Base-by-base conservation (phyloP, 2,888 invertebrate genomes). In the Drosophila gaucha region DNA sequence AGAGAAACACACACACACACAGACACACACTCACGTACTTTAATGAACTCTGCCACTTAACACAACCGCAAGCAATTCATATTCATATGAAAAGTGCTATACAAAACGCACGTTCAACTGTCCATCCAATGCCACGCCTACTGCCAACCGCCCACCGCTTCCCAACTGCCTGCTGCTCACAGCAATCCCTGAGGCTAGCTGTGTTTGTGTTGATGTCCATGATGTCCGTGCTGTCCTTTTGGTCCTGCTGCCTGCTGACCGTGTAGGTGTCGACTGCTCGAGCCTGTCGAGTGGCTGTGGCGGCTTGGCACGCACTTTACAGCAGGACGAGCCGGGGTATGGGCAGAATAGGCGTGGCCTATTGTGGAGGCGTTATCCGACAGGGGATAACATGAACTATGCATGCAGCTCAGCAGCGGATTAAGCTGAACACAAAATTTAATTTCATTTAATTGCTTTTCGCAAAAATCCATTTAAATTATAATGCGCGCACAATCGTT, bases 401-500 rank as follows among this genome's bases (percentile, higher is more conserved):
- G 85, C 83, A 74, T 76, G 82, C 83, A 77, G 82, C 83, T 87
- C 82, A 85, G 63, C 66, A 64, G 60, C 66, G 85, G 87, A 84
- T 82, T 84, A 84, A 87, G 79, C 73, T 56, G 57, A 71, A 77
- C 62, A 85, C 80, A 67, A 85, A 87, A 84, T 84, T 87, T 85
- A 87, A 84, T 84, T 84, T 84, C 67, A 82, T 78, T 75, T 87
- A 87, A 87, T 87, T 82, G 87, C 83, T 82, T 84, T 83, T 87
- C 65, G 84, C 84, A 86, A 86, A 82, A 78, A 80, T 86, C 84
- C 80, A 86, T 84, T 82, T 80, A 86, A 82, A 86, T 86, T 86
- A 84, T 86, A 82, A 84, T 84, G 72, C 80, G 68, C 55, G 78
- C 78, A 63, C 50, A 54, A 62, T 74, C 75, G 70, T 74, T 63